Evolutionary conservation across 2,888 invertebrate species (phyloP), one percentile per base, ranked within the genome.

Genomic region (Steinernema scapterisci): DNA sequence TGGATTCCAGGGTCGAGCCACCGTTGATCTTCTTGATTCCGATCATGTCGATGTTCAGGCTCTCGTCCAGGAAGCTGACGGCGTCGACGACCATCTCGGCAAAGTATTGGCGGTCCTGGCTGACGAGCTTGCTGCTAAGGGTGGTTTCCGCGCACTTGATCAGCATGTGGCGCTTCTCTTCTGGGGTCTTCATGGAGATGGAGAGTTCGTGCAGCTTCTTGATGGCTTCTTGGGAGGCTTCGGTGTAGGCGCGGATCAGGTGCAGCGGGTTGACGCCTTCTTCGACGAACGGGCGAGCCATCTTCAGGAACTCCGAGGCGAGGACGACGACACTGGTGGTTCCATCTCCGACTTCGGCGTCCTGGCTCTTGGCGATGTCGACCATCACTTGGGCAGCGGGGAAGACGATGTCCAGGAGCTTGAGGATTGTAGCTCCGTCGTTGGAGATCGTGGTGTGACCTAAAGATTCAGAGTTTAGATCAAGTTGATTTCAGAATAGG

Each of bases 401-500:
- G 89, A 99, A 99, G 25, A 99, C 92, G 85, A 99, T 93, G 87
- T 99, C 97, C 84, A 99, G 88, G n/a, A 96, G 91, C 89, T 97
- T 97, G 92, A 99, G 92, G 79, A 99, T 97, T 0, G 99, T 99
- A 6, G 99, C 99, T 16, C 99, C 99, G 89, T 99, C 99, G 88
- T 99, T 99, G 0, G 97, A 97, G 83, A 99, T 97, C 1, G 96
- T 96, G 0, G 96, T 93, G 88, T 94, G 95, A 11, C 90, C 90
- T 90, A 80, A 11, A 83, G 1, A 44, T 19, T n/a, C n/a, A n/a
- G n/a, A n/a, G n/a, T n/a, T n/a, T n/a, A n/a, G n/a, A n/a, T n/a
- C n/a, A n/a, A n/a, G n/a, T n/a, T n/a, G n/a, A n/a, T n/a, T n/a
- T n/a, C n/a, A n/a, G n/a, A n/a, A n/a, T n/a, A n/a, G n/a, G n/a